Base-by-base conservation (phyloP, 2,888 invertebrate species). In the Leptarthrus brevirostris region DNA sequence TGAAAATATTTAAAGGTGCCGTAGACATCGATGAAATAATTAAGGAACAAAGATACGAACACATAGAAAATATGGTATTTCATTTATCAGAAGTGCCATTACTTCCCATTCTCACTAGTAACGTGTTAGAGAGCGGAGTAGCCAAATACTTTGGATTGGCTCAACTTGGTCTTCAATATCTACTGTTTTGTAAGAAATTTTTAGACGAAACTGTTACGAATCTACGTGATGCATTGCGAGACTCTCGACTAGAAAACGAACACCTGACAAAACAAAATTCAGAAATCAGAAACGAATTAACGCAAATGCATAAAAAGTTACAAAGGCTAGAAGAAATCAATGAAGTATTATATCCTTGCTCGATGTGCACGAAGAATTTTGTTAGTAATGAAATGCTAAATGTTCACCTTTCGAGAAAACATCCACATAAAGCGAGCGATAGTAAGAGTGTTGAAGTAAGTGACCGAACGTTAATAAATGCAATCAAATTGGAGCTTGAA, bases 401-500 rank as follows among this genome's bases (percentile, higher is more conserved):
- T 61, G 78, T 82, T 0, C 85, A 85, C 72, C 80, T 85, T 5
- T 79, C 79, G 0, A 80, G 82, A 1, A 83, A 82, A 66, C 85
- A 85, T 77, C 76, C 75, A 64, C 12, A 8, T 12, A n/a, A 4
- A 74, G 54, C 8, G 3, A 30, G 26, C 10, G 26, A 26, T 58
- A 75, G 16, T 53, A 80, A 61, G 54, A 61, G 20, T n/a, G 77
- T 78, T 47, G 79, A 80, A 49, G 80, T 81, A 4, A 82, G 86
- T 36, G 86, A 86, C 66, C 76, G 80, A 52, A 86, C 86, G 53
- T 81, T 86, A 77, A 86, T 86, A 8, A 90, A 90, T 80, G 89
- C 90, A 1, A 88, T 88, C 49, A 90, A 89, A 81, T 82, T 93
- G 74, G 87, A 90, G 72, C 83, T 87, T 53, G 90, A 90, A 81